A percentile compares a stretch with the other conserved stretches of the same genome.
These are phyloP conservation scores for Archilochus colubris DNA, from an alignment of 2,113 vertebrate genomes.

Conservation along the genomic window DNA sequence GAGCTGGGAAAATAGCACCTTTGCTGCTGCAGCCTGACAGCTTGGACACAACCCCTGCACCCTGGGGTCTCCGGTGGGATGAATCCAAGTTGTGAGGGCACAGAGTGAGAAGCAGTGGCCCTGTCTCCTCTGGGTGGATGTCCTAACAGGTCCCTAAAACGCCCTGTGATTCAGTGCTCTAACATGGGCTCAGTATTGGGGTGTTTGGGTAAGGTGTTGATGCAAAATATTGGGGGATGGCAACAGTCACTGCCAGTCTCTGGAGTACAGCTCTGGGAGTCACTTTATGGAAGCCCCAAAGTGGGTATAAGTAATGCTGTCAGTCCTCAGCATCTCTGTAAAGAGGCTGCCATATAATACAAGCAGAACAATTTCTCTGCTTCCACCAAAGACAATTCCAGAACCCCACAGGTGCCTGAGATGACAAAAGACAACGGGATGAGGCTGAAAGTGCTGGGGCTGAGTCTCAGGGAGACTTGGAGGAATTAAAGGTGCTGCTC, in stretches of 20 bases:
- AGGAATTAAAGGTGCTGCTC: not conserved
- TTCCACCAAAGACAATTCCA: not conserved
- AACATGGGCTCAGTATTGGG: not conserved
- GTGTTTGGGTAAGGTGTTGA: not conserved
- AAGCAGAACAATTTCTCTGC: not conserved
- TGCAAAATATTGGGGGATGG: not conserved
- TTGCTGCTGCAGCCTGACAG: not conserved
- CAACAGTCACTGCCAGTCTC: not conserved
- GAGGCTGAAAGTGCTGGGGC: not conserved
- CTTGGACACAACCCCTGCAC: fast-evolving
- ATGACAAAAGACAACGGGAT: not conserved
- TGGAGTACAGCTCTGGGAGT: not conserved
- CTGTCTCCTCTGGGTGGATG: fast-evolving
- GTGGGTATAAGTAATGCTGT: not conserved
- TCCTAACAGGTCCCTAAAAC: not conserved
- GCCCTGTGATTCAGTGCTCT: not conserved
- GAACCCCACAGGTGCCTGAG: not conserved
- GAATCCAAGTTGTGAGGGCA: fast-evolving
- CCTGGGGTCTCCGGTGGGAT: fast-evolving
- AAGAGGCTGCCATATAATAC: not conserved
- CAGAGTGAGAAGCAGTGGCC: not conserved
- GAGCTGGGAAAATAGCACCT: not conserved
- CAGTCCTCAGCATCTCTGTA: not conserved
- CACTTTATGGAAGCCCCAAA: not conserved
- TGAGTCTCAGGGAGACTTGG: fast-evolving